Base-by-base conservation (phyloP, 2,113 vertebrate genomes). In the Nansenia antarctica region DNA sequence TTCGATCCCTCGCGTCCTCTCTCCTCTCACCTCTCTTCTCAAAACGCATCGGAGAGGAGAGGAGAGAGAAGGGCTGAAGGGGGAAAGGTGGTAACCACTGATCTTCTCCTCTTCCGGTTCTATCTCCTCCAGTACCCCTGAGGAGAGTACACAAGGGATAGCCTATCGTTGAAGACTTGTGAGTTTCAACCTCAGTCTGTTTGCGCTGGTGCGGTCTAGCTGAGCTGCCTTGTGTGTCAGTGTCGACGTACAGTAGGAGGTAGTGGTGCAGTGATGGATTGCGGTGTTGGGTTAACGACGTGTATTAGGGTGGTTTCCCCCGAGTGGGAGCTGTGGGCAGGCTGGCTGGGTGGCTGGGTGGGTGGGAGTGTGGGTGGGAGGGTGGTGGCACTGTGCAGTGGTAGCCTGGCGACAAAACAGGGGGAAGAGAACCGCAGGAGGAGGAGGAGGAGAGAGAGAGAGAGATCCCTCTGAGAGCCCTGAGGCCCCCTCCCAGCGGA, bases 341-440 rank as follows among this genome's bases (percentile, higher is more conserved):
- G 24, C 9, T 57, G 30, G n/a, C 11, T 60, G 31, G 3, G 61
- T 49, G 54, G 60, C 80, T 74, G 45, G 34, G 12, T 60, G 58
- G 30, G n/a, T n/a, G n/a, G n/a, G n/a, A n/a, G n/a, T n/a, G n/a
- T n/a, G n/a, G n/a, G 20, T 18, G 18, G n/a, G 2, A 1, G 22
- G 0, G 18, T 24, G 49, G 22, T 20, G 18, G 5, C 18, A 9
- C 69, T 72, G 24, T 72, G 59, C 69, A 5, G 64, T 60, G 58
- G 14, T 58, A 18, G 73, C 65, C 79, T 74, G 66, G 67, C 30
- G 49, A 66, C n/a, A n/a, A n/a, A n/a, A n/a, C 76, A 74, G 69
- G 72, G 62, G 81, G 82, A 82, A 79, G 71, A 83, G 67, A 84
- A 79, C 68, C 77, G 75, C 76, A 77, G 70, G 66, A 30, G 73